Conservation (phyloP, 2,888 invertebrate species). For the Ditylenchus weischeri region DNA sequence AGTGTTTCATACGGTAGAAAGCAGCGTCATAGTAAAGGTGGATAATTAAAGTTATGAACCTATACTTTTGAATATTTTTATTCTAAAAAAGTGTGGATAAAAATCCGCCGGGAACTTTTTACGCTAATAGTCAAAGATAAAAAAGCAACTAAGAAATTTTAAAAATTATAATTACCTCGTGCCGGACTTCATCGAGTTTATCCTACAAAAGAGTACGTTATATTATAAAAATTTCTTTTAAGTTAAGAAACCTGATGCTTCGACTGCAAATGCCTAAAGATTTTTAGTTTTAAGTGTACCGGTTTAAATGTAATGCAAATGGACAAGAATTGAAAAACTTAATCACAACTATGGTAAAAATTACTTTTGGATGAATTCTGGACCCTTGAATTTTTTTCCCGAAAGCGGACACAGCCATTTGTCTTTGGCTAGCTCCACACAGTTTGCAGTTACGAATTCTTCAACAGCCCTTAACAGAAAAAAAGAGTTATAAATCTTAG, state of each 20-base stretch:
- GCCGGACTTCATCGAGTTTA: slow-evolving; percentile 92
- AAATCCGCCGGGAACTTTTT: not conserved
- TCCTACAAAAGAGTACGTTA: slow-evolving; percentile 63
- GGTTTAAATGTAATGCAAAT: not conserved
- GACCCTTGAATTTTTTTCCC: slow-evolving; percentile 97
- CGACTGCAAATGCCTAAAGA: slow-evolving; percentile 78
- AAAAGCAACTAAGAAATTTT: not conserved
- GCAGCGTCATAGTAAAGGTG: too few relatives aligned
- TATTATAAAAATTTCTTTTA: too few relatives aligned
- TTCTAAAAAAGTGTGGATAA: slow-evolving; percentile 7
- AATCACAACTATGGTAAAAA: not conserved
- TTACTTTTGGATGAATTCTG: slow-evolving; percentile 84
- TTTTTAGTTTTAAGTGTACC: not conserved
- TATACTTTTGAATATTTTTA: too few relatives aligned
- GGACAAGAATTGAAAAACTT: too few relatives aligned
- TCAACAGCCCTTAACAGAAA: slow-evolving; percentile 70
- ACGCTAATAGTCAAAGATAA: too few relatives aligned
- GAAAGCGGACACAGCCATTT: slow-evolving; percentile 98
- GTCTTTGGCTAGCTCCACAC: slow-evolving; percentile 91
- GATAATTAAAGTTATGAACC: too few relatives aligned
- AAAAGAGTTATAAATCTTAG: too few relatives aligned
- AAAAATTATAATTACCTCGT: slow-evolving; percentile 18
- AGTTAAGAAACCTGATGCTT: slow-evolving; percentile 70
- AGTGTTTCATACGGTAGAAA: too few relatives aligned
- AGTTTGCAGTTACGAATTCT: slow-evolving; percentile 90